A percentile compares a stretch with the other conserved stretches of the same genome.
phyloP scores from a whole-genome alignment of 2,888 invertebrate genomes.

The Drosophila phalerata region DNA sequence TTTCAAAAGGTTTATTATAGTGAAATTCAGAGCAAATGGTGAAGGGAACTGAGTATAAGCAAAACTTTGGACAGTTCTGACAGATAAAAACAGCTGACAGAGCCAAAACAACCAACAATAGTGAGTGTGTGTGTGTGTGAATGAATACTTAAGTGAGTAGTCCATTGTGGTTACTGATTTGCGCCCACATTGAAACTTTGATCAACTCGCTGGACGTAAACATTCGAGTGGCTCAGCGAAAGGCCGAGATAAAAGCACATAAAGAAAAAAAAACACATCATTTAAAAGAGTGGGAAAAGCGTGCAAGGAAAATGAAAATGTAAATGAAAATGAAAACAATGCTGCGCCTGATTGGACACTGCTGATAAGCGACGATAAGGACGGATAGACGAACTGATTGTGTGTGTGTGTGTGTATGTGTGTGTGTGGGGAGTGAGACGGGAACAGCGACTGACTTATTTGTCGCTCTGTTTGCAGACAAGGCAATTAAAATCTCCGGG shows the following conservation, averaged over 20 bases:
- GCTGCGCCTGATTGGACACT: constrained; percentile 63
- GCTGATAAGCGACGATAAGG: constrained; percentile 63
- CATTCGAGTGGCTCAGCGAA: constrained; percentile 43
- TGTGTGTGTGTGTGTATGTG: background rate
- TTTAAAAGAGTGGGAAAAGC: constrained; percentile 36
- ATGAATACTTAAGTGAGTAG: constrained; percentile 29
- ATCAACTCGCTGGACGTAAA: constrained; percentile 41
- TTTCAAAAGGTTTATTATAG: constrained; percentile 28
- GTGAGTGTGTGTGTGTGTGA: background rate
- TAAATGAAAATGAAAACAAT: constrained; percentile 63
- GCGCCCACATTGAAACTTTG: constrained; percentile 44
- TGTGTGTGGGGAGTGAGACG: background rate
- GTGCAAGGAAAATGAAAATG: constrained; percentile 41
- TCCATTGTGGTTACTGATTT: constrained; percentile 40
- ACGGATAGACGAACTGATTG: constrained; percentile 51
- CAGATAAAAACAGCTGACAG: constrained; percentile 44
- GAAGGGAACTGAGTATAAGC: background rate
- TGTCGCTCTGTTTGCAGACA: constrained; percentile 40
- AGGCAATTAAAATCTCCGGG: constrained; percentile 52
- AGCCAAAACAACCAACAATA: constrained; percentile 17
- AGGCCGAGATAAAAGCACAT: constrained; percentile 36
- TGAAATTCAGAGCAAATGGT: constrained; percentile 20
- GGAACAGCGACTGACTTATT: constrained; percentile 15
- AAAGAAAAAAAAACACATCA: constrained; percentile 1
- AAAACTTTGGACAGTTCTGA: constrained; percentile 42